Percentiles rank a stretch among this genome's conserved stretches.
phyloP scores from a whole-genome alignment of 2,113 vertebrate species.

The Prunella himalayana region DNA sequence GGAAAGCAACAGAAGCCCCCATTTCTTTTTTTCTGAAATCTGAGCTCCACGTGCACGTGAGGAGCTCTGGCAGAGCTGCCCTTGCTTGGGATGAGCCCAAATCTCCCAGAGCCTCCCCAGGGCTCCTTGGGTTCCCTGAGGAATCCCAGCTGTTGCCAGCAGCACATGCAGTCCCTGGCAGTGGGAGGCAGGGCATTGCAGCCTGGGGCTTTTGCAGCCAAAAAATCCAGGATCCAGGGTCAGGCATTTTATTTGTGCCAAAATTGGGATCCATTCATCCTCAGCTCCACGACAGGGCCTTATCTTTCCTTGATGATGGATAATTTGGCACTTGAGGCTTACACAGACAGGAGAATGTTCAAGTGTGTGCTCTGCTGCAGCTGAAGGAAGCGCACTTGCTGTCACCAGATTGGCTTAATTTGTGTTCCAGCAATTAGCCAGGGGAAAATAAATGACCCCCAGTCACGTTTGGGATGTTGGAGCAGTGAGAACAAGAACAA shows the following conservation, averaged over 20 bases:
- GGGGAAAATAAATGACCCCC: neutral
- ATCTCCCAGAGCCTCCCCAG: neutral
- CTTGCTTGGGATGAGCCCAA: neutral
- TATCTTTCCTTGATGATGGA: neutral
- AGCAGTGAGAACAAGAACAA: neutral
- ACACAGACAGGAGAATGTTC: neutral
- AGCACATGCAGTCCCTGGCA: neutral
- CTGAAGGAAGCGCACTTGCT: neutral
- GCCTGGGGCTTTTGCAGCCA: neutral
- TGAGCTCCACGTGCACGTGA: neutral
- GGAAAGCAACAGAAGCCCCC: fast-evolving
- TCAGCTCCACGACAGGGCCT: neutral
- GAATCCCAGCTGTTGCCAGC: neutral
- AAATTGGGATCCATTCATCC: neutral
- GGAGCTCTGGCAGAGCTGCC: neutral
- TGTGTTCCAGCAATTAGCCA: neutral
- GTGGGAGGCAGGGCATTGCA: neutral
- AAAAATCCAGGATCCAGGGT: neutral
- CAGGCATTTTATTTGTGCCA: neutral
- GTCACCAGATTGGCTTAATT: neutral
- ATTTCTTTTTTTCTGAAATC: neutral
- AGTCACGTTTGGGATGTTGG: neutral
- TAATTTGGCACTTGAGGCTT: neutral
- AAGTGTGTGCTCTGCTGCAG: neutral
- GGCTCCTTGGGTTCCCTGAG: neutral